phyloP scores from a whole-genome alignment of 2,113 vertebrate genomes.

The Varanus salvator region DNA sequence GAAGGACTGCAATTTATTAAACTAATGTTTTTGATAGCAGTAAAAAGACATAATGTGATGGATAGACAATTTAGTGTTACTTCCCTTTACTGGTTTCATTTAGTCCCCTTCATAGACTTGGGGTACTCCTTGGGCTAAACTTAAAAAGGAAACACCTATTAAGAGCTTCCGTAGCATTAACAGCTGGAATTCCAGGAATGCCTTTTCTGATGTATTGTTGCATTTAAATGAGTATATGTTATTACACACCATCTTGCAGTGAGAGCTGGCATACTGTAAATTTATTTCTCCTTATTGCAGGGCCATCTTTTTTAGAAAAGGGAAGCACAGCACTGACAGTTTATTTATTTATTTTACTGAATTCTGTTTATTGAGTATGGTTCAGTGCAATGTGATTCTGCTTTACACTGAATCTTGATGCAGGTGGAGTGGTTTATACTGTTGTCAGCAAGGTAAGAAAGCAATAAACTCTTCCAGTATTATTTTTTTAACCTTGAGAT shows the following conservation, averaged over 20 bases:
- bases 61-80: not conserved
- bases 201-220: constrained; percentile 55
- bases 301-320: constrained; percentile 34
- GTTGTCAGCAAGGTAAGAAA: constrained; percentile 8
- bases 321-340: constrained; percentile 29
- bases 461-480: not conserved
- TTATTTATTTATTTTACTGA: constrained; percentile 45
- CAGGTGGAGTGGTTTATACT: constrained; percentile 2
- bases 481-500: not conserved
- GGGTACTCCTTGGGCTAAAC: constrained; percentile 47
- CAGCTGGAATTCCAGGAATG: constrained; percentile 5
- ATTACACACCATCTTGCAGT: constrained; percentile 39
- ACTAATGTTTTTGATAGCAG: not conserved
- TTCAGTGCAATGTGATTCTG: not conserved
- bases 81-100: constrained; percentile 10
- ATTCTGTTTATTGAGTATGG: constrained; percentile 11
- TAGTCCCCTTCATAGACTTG: constrained; percentile 28
- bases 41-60: not conserved
- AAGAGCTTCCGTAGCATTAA: constrained; percentile 40
- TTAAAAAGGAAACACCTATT: constrained; percentile 52
- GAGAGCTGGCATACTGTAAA: constrained; percentile 1
- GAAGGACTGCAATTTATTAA: constrained; percentile 4
- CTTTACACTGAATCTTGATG: not conserved
- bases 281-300: constrained; percentile 37
- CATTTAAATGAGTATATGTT: constrained; percentile 43